Percentiles rank a stretch among this genome's conserved stretches.
These are phyloP conservation scores for Botrylloides violaceus DNA, from an alignment of 23 tunicate species.

Conservation along the genomic window DNA sequence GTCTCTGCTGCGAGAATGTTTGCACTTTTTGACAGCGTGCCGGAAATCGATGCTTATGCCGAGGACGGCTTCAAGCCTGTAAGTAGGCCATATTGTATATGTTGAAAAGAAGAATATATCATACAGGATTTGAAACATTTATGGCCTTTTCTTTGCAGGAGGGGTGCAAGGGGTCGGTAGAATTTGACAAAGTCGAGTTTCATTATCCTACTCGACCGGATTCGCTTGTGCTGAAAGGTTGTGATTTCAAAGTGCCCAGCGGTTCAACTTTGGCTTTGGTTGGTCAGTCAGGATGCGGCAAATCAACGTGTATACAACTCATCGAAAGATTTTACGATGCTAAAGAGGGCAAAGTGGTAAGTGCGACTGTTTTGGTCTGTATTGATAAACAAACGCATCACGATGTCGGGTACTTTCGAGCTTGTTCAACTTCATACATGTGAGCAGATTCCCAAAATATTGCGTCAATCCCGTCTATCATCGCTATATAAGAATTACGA, in stretches of 20 bases:
- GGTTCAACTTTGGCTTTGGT: slow-evolving; percentile 55
- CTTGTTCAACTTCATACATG: too few species aligned
- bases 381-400: too few species aligned
- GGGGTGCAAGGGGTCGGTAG: slow-evolving; percentile 33
- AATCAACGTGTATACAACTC: slow-evolving; percentile 47
- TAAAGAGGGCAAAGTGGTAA: slow-evolving; percentile 27
- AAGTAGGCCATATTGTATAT: slow-evolving; percentile 6
- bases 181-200: slow-evolving; percentile 27
- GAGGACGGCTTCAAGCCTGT: slow-evolving; percentile 68
- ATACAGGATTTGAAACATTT: too few species aligned
- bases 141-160: slow-evolving; percentile 7
- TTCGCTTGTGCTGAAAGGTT: slow-evolving; percentile 32
- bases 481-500: too few species aligned
- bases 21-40: slow-evolving; percentile 39
- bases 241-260: slow-evolving; percentile 20
- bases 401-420: too few species aligned
- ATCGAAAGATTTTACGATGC: slow-evolving; percentile 57
- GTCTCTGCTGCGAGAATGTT: slow-evolving; percentile 78
- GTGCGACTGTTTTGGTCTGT: background rate
- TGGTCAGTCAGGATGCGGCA: slow-evolving; percentile 70
- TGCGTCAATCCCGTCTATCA: too few species aligned
- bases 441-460: too few species aligned
- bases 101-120: too few species aligned
- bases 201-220: slow-evolving; percentile 50
- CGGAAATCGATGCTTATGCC: slow-evolving; percentile 61